Conservation (phyloP, 1,140 invertebrate species). For the Caenorhabditis inopinata region DNA sequence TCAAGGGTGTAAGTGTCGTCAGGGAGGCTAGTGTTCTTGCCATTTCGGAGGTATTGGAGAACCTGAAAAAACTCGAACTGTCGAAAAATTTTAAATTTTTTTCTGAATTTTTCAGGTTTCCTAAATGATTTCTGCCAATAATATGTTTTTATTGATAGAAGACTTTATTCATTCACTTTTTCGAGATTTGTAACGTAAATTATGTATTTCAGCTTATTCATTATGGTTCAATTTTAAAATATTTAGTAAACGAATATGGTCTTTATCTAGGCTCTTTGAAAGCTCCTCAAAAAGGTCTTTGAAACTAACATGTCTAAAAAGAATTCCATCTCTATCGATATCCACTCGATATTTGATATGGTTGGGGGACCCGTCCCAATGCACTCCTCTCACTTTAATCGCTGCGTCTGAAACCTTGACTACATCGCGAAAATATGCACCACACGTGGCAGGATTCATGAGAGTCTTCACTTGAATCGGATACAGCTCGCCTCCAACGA, state of each 20-base stretch:
- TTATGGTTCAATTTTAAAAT: too few species aligned
- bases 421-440: slow-evolving; percentile 30
- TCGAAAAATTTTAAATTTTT: neutral
- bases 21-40: slow-evolving; percentile 12
- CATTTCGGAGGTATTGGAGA: slow-evolving; percentile 29
- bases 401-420: neutral
- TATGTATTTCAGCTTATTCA: too few species aligned
- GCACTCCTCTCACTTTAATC: slow-evolving; percentile 15
- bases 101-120: too few species aligned
- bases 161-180: too few species aligned
- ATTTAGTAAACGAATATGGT: too few species aligned
- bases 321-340: slow-evolving; percentile 15
- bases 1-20: slow-evolving; percentile 7
- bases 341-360: slow-evolving; percentile 37
- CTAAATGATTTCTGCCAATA: too few species aligned
- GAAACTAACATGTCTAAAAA: slow-evolving; percentile 35
- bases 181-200: too few species aligned
- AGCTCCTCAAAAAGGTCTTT: neutral
- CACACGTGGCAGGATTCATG: slow-evolving; percentile 8
- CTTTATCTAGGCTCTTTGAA: too few species aligned
- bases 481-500: slow-evolving; percentile 34
- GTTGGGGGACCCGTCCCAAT: slow-evolving; percentile 30
- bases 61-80: too few species aligned
- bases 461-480: slow-evolving; percentile 39
- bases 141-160: too few species aligned